Conservation (phyloP, 2,113 vertebrate species). For the Indicator maculatus region DNA sequence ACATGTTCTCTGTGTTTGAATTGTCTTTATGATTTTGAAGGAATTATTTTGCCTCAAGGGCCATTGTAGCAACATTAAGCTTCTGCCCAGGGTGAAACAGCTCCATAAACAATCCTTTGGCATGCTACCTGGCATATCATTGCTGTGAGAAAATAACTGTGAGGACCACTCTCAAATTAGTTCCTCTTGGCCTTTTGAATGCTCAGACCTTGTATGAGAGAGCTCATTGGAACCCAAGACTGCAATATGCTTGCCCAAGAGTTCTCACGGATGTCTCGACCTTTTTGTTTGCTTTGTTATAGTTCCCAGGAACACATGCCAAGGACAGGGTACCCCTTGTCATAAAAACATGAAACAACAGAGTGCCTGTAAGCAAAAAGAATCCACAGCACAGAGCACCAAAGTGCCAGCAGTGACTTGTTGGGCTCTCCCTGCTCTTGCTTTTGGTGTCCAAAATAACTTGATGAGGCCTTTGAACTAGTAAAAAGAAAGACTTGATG, state of each 20-base stretch:
- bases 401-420: not conserved
- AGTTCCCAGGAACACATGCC: not conserved
- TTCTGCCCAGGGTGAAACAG: not conserved
- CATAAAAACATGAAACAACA: constrained; percentile 23
- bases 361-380: not conserved
- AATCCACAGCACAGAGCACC: not conserved
- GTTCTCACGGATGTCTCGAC: not conserved
- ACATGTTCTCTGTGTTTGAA: not conserved
- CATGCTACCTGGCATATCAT: not conserved
- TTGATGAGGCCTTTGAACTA: constrained; percentile 35
- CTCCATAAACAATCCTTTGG: not conserved
- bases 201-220: not conserved
- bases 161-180: not conserved
- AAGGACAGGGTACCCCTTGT: not conserved
- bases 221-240: not conserved
- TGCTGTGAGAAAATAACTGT: not conserved
- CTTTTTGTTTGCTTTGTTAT: not conserved
- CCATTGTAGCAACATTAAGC: not conserved
- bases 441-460: not conserved
- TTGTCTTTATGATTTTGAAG: not conserved
- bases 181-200: not conserved
- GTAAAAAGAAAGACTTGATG: not conserved
- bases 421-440: not conserved
- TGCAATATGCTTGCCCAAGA: not conserved
- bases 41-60: not conserved